Evolutionary conservation across 1,140 invertebrate genomes (phyloP).

Genomic region (Drosophila punjabiensis): DNA sequence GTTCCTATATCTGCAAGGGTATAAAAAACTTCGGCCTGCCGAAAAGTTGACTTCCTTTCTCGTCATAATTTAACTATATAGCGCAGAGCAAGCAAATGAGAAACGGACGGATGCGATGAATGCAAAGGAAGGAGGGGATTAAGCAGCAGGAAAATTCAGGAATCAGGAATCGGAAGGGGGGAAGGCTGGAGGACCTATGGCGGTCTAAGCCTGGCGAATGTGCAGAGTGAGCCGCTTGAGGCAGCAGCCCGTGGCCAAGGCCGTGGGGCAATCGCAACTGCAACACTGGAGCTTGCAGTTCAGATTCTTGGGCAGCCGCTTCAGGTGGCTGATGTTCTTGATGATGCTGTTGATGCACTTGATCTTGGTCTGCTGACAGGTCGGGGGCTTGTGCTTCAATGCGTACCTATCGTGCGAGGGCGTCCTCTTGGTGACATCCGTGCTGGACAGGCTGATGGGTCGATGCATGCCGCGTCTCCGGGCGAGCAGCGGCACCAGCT

Average conservation of each 20-base stretch:
- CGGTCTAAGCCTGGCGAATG: slow-evolving; percentile 62
- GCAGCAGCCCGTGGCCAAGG: slow-evolving; percentile 56
- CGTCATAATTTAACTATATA: slow-evolving; percentile 8
- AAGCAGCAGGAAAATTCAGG: slow-evolving; percentile 21
- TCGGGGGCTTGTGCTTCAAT: slow-evolving; percentile 72
- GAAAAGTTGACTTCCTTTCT: not conserved
- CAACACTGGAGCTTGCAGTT: slow-evolving; percentile 73
- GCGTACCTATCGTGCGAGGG: slow-evolving; percentile 85
- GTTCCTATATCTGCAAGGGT: not conserved
- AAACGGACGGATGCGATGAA: slow-evolving; percentile 52
- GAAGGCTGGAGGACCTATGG: not conserved
- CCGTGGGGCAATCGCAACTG: slow-evolving; percentile 63
- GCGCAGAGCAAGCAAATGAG: slow-evolving; percentile 79
- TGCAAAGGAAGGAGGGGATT: slow-evolving; percentile 27
- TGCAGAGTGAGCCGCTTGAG: slow-evolving; percentile 75
- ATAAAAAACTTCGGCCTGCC: slow-evolving; percentile 10
- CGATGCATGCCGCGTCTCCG: slow-evolving; percentile 84
- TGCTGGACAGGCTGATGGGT: slow-evolving; percentile 86
- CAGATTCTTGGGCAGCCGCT: slow-evolving; percentile 68
- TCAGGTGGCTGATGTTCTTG: slow-evolving; percentile 73
- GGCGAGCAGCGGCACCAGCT: slow-evolving; percentile 88
- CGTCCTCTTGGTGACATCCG: slow-evolving; percentile 87
- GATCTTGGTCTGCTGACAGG: slow-evolving; percentile 59
- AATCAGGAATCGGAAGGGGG: slow-evolving; percentile 12
- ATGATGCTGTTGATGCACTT: slow-evolving; percentile 77